These are phyloP conservation scores for Menidia beryllina DNA, from an alignment of 2,113 vertebrate genomes.

Conservation along the genomic window DNA sequence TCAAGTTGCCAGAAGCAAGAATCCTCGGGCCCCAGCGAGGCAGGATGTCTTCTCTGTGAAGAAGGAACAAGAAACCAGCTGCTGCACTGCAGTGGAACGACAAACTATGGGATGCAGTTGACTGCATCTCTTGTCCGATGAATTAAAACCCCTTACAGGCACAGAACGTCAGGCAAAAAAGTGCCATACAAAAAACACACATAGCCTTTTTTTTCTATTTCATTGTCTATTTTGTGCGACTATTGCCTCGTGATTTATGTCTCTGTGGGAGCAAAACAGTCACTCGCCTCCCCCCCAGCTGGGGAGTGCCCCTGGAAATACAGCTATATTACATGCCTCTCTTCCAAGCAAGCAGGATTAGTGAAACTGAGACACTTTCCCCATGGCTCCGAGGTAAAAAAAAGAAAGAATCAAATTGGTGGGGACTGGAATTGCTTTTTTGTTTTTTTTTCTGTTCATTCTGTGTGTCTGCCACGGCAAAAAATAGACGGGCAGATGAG, in stretches of 20 bases:
- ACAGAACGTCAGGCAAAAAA: neutral
- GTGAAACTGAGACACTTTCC: conserved; percentile 14
- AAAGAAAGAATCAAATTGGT: conserved; percentile 19
- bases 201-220: conserved; percentile 11
- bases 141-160: neutral
- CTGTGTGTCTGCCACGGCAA: conserved; percentile 9
- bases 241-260: conserved; percentile 23
- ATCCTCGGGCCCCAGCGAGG: conserved; percentile 23
- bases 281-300: conserved; percentile 4
- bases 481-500: conserved; percentile 22
- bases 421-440: conserved; percentile 7
- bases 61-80: neutral
- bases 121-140: conserved; percentile 22
- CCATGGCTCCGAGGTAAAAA: conserved; percentile 18
- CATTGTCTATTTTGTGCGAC: conserved; percentile 1
- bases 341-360: conserved; percentile 8
- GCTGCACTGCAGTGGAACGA: conserved; percentile 5
- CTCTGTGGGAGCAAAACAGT: conserved; percentile 14
- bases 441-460: conserved; percentile 3
- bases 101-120: conserved; percentile 29
- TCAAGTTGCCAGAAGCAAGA: conserved; percentile 10
- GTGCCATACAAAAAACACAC: neutral
- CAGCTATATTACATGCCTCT: conserved; percentile 28
- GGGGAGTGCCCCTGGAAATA: conserved; percentile 25
- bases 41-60: conserved; percentile 12